phyloP scores from a whole-genome alignment of 2,113 vertebrate genomes.

The Periophthalmodon schlosseri region DNA sequence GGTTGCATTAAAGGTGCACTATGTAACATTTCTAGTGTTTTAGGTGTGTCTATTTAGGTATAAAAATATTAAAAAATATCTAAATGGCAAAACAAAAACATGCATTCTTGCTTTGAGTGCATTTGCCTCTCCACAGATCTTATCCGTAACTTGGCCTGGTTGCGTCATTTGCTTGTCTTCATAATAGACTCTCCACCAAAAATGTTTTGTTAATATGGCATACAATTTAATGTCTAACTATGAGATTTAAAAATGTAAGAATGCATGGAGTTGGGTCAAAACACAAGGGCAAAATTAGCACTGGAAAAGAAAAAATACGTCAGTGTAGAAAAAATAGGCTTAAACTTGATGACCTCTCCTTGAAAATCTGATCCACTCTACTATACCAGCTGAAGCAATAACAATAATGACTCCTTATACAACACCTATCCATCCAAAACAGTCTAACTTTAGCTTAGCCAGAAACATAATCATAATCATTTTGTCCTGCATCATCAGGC shows the following conservation, averaged over 20 bases:
- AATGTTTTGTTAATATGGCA: too few relatives aligned
- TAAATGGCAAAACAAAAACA: too few relatives aligned
- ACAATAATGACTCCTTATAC: constrained; percentile 20
- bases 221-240: too few relatives aligned
- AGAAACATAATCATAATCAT: constrained; percentile 22
- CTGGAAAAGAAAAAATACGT: background rate
- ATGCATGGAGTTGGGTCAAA: background rate
- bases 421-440: constrained; percentile 33
- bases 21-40: background rate
- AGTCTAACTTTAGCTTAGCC: constrained; percentile 35
- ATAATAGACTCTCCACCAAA: too few relatives aligned
- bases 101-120: too few relatives aligned
- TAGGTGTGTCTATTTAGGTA: too few relatives aligned
- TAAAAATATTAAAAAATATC: too few relatives aligned
- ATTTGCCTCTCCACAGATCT: too few relatives aligned
- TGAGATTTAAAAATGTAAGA: background rate
- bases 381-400: constrained; percentile 20
- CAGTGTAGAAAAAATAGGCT: background rate
- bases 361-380: constrained; percentile 3
- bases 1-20: background rate
- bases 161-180: too few relatives aligned
- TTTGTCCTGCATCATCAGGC: constrained; percentile 32
- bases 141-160: too few relatives aligned
- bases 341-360: background rate
- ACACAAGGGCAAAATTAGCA: too few relatives aligned